Conservation (phyloP, 2,888 invertebrate genomes). For the Dione juno region DNA sequence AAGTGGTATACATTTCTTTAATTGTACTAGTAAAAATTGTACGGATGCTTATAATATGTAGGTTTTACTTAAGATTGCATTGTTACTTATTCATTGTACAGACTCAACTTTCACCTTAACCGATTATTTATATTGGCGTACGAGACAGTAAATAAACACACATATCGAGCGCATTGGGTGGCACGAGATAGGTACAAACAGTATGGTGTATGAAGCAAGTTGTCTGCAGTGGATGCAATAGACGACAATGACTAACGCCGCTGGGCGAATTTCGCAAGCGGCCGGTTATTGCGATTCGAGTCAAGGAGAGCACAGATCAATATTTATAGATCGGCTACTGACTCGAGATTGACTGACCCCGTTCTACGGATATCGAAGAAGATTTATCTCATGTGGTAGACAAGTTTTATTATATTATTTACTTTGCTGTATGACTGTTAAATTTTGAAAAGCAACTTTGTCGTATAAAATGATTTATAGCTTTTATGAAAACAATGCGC, state of each 20-base stretch:
- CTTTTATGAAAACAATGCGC: neutral
- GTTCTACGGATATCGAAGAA: constrained; percentile 60
- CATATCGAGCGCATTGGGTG: constrained; percentile 38
- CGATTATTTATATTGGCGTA: constrained; percentile 34
- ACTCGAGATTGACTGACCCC: constrained; percentile 61
- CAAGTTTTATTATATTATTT: constrained; percentile 47
- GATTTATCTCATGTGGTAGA: constrained; percentile 50
- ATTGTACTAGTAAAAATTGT: too few relatives aligned
- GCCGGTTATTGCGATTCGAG: constrained; percentile 69
- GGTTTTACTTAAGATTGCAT: neutral
- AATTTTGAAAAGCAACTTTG: constrained; percentile 22
- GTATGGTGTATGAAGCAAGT: constrained; percentile 45
- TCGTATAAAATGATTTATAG: neutral
- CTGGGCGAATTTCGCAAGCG: constrained; percentile 72
- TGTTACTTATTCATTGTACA: constrained; percentile 16
- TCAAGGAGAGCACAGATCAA: constrained; percentile 72
- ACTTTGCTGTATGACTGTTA: constrained; percentile 28
- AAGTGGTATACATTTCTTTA: too few relatives aligned
- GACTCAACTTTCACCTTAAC: constrained; percentile 40
- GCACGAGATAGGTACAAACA: constrained; percentile 18
- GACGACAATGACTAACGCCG: constrained; percentile 75
- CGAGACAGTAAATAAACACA: constrained; percentile 37
- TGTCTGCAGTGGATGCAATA: constrained; percentile 60
- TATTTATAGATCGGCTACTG: constrained; percentile 64
- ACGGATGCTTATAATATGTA: too few relatives aligned